Conservation (phyloP, 2,888 invertebrate species). For the Alitta virens region DNA sequence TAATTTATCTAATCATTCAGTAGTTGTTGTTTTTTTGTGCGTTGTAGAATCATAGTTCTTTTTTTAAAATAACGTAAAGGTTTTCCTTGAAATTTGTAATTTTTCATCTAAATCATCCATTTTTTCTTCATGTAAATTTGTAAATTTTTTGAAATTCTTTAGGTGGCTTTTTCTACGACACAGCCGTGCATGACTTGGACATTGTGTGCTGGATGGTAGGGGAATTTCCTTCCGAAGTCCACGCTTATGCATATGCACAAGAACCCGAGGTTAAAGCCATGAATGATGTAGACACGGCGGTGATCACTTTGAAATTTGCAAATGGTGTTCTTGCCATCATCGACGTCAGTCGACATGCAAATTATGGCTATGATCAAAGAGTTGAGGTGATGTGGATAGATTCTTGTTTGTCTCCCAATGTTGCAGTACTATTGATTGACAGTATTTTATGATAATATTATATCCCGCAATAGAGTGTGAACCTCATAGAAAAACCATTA, state of each 20-base stretch:
- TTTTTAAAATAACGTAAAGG: no score
- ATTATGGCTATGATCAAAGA: conserved; percentile 71
- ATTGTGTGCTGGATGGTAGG: conserved; percentile 67
- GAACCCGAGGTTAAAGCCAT: conserved; percentile 65
- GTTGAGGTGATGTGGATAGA: conserved; percentile 63
- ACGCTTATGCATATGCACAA: conserved; percentile 62
- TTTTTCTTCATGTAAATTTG: no score
- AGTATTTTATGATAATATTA: no score
- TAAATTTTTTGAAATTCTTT: neutral
- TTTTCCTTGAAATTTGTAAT: no score
- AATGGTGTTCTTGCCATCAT: conserved; percentile 67
- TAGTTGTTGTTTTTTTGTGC: no score
- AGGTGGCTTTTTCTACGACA: conserved; percentile 71
- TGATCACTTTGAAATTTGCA: conserved; percentile 64
- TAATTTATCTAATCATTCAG: no score
- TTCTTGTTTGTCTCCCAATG: no score
- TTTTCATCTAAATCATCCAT: no score
- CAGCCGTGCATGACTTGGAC: conserved; percentile 70
- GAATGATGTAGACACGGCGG: conserved; percentile 67
- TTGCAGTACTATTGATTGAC: no score
- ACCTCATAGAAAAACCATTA: no score
- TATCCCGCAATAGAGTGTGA: no score
- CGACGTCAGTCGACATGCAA: conserved; percentile 66
- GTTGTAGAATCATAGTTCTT: no score
- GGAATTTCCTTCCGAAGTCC: conserved; percentile 65